Base-by-base conservation (phyloP, 2,113 vertebrate genomes). In the Grus americana region DNA sequence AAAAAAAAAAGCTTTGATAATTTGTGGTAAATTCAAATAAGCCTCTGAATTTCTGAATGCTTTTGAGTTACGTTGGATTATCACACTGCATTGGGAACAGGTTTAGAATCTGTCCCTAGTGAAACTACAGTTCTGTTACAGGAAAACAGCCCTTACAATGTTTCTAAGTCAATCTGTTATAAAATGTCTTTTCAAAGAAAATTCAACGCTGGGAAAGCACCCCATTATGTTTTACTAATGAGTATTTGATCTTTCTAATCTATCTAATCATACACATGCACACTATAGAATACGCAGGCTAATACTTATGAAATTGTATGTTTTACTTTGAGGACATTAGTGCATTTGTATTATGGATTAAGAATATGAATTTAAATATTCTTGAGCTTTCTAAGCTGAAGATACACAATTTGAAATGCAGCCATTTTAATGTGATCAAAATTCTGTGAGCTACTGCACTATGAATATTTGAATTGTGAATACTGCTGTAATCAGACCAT, bases 181-280 rank as follows among this genome's bases (percentile, higher is more conserved):
- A 50, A 95, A 96, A 74, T 57, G 36, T 34, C 62, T 95, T 90
- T 96, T 94, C 74, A 92, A 79, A 80, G 81, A n/a, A 80, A 93
- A 79, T 79, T 81, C 50, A 50, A 16, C 0, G 1, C 72, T 93
- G 88, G 79, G 92, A 96, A 96, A 94, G 85, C 92, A 72, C 92
- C 92, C 74, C 71, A 85, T 97, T 97, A 84, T 95, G 93, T 85
- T 93, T 95, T 85, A 94, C 94, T 97, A 96, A 95, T 96, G 89
- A 95, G 89, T 85, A 95, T 91, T 94, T 97, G 96, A 97, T 97
- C 95, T 95, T 95, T 93, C 96, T 95, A 96, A 97, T 97, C 95
- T 96, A 76, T 95, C 92, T 97, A 97, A 97, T 97, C 84, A 95
- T 91, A 95, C 67, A 85, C 96, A 96, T 89, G 19, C 68, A 62